Evolutionary conservation across 2,113 vertebrate species (phyloP), one percentile per base, ranked within the genome.

Genomic region (Heterotis niloticus): DNA sequence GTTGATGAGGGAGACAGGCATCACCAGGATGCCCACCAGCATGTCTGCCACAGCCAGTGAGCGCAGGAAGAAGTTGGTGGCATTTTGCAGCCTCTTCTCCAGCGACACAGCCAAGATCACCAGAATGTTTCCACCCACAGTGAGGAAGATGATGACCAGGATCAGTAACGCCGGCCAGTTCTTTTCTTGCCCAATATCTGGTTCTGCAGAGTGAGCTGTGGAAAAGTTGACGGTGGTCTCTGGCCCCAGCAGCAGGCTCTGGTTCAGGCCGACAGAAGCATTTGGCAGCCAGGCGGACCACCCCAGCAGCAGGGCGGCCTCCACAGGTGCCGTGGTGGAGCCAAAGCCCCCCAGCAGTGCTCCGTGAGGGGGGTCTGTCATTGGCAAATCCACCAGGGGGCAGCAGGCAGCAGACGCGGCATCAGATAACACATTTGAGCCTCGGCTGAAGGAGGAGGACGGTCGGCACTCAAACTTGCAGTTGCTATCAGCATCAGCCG

Each of bases 31-130:
- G 90, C 97, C 98, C 79, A 99, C 98, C 64, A 99, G 88, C 96
- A 99, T 98, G 88, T 99, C 98, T 0, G 98, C 98, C 81, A 98
- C 94, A 0, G 98, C 97, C 88, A 99, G 89, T 0, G 98, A 99
- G 90, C 98, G 94, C 88, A 99, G 90, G 88, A 99, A 99, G 87
- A 97, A 99, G 89, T 99, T 99, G 68, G 98, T 99, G 68, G 97
- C 98, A 34, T 97, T 99, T 84, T 99, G 98, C 80, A 99, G 94
- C 87, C 99, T 99, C 90, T 98, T 99, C 90, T 99, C 98, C 91
- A 99, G 84, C 18, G 95, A 96, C 78, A 99, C 97, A 0, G 98
- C 98, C 90, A 99, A 91, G 87, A 99, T 99, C 77, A 99, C 97
- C 72, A 99, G 83, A 83, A 99, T 98, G 85, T 99, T 99, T 1